Conservation (phyloP, 2,113 vertebrate species). For the Promerops cafer region DNA sequence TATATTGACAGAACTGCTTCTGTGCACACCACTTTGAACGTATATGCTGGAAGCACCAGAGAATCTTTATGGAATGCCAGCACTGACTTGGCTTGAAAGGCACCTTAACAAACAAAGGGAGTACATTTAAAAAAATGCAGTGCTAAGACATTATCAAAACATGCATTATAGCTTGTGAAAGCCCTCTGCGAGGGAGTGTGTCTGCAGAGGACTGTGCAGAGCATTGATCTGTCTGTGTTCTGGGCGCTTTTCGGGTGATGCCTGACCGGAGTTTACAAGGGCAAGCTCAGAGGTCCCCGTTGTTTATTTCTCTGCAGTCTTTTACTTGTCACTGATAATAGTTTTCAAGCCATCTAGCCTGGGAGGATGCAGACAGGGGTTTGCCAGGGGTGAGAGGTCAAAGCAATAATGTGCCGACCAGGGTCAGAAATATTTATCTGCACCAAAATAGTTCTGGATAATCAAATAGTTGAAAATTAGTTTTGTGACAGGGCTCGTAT, state of each 20-base stretch:
- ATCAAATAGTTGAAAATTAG: slow-evolving; percentile 46
- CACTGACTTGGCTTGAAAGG: slow-evolving; percentile 20
- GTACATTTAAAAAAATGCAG: slow-evolving; percentile 35
- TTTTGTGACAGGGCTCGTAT: background rate
- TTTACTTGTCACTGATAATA: slow-evolving; percentile 59
- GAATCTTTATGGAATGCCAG: slow-evolving; percentile 8
- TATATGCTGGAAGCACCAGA: background rate
- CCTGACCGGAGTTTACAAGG: slow-evolving; percentile 42
- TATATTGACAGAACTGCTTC: background rate
- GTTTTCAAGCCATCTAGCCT: slow-evolving; percentile 36
- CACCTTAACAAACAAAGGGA: slow-evolving; percentile 53
- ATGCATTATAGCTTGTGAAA: slow-evolving; percentile 29
- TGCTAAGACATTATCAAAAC: slow-evolving; percentile 56
- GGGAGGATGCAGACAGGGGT: slow-evolving; percentile 25
- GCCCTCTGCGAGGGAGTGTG: background rate
- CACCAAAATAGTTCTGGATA: slow-evolving; percentile 32
- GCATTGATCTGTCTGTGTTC: slow-evolving; percentile 55
- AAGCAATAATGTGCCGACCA: slow-evolving; percentile 33
- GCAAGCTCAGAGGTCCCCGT: slow-evolving; percentile 29
- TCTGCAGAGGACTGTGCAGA: slow-evolving; percentile 35
- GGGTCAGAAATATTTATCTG: slow-evolving; percentile 54
- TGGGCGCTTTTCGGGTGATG: slow-evolving; percentile 4
- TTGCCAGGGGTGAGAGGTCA: slow-evolving; percentile 44
- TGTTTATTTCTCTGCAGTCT: slow-evolving; percentile 63
- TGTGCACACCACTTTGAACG: background rate